Conservation (phyloP, 2,113 vertebrate genomes). For the Orcinus orca region DNA sequence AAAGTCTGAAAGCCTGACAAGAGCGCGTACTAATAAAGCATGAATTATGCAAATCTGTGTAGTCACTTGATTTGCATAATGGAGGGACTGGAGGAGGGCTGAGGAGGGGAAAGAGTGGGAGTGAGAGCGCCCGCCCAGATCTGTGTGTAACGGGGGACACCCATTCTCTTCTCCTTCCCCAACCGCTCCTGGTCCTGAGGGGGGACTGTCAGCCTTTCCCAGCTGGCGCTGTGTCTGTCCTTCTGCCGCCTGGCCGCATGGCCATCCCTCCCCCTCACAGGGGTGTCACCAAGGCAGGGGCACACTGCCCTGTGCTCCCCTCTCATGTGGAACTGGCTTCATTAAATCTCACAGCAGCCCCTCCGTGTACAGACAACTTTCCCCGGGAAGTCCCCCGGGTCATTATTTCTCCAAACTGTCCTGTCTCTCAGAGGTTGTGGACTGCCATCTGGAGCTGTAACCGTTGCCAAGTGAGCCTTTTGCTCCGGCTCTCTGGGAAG, state of each 20-base stretch:
- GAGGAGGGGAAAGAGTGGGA: background rate
- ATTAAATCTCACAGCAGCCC: background rate
- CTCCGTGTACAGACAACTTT: background rate
- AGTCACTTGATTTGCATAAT: conserved; percentile 64
- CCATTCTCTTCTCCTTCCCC: background rate
- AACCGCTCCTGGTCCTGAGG: background rate
- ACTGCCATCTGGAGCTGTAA: conserved; percentile 10
- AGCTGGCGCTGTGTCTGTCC: background rate
- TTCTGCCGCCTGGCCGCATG: rapidly evolving
- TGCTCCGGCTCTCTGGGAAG: background rate
- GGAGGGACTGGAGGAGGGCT: background rate
- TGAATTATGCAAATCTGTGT: conserved; percentile 59
- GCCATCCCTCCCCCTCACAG: background rate
- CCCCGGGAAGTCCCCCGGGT: background rate
- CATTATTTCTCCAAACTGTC: background rate
- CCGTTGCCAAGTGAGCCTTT: background rate
- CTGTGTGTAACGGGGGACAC: background rate
- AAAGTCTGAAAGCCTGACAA: conserved; percentile 54
- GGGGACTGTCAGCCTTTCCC: background rate
- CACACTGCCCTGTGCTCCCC: background rate
- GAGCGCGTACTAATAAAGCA: conserved; percentile 20
- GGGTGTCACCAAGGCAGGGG: background rate
- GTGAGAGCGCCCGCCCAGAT: background rate
- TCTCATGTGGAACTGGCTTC: background rate
- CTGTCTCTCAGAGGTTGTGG: background rate